Percentiles rank a stretch among this genome's conserved stretches.
Evolutionary conservation across 2,888 invertebrate species (phyloP).

Genomic region (Dinocampus coccinellae): DNA sequence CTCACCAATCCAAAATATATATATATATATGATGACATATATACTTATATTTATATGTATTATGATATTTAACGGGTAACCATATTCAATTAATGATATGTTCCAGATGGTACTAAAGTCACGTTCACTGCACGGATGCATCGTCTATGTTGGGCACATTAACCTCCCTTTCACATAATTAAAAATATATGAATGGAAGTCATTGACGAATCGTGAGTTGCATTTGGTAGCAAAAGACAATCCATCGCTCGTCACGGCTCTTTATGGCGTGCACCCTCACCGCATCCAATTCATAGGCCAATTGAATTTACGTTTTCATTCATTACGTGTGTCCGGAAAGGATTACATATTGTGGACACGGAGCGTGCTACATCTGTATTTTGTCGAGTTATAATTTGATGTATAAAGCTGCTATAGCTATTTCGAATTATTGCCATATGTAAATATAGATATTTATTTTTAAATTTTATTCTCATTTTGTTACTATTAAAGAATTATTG

Average conservation of each 20-base stretch:
- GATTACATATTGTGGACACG: constrained; percentile 57
- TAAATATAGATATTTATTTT: too few relatives aligned
- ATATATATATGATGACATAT: neutral
- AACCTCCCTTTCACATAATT: constrained; percentile 32
- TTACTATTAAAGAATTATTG: too few relatives aligned
- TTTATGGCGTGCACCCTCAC: constrained; percentile 33
- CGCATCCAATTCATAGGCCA: constrained; percentile 61
- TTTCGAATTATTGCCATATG: neutral
- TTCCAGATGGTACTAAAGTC: neutral
- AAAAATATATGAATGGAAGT: neutral
- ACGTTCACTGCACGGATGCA: constrained; percentile 36
- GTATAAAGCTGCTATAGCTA: constrained; percentile 9
- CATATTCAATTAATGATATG: neutral
- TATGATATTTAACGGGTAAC: neutral
- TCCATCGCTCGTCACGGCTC: neutral
- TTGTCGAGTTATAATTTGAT: constrained; percentile 8
- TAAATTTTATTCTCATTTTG: too few relatives aligned
- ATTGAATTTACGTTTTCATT: constrained; percentile 67
- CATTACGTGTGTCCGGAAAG: constrained; percentile 66
- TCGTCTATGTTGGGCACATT: neutral
- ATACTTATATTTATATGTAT: neutral
- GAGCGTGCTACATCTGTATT: constrained; percentile 65
- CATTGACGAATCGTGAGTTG: constrained; percentile 16
- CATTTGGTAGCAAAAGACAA: constrained; percentile 5
- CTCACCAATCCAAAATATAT: too few relatives aligned